Evolutionary conservation across 1,140 invertebrate genomes (phyloP).

Genomic region (Ephestia elutella): DNA sequence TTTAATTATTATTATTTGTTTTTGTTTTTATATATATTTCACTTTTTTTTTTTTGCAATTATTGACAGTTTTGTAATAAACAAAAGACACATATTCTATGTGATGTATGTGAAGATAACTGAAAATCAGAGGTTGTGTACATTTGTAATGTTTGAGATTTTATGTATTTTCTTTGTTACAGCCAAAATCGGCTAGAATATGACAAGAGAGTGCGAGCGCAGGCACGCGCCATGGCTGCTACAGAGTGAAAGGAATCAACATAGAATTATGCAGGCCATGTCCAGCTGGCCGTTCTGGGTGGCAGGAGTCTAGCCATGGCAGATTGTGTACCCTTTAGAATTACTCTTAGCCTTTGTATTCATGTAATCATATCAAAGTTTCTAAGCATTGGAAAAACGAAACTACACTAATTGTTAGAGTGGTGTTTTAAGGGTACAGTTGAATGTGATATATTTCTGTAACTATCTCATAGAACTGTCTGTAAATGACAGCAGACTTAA

Average conservation of each 20-base stretch:
- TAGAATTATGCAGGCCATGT: slow-evolving; percentile 7
- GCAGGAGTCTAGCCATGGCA: slow-evolving; percentile 11
- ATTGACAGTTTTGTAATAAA: not conserved
- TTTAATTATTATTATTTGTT: too few species aligned
- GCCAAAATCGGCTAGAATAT: slow-evolving; percentile 98
- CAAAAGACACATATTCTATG: too few species aligned
- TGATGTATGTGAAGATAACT: too few species aligned
- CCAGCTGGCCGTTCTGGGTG: slow-evolving; percentile 6
- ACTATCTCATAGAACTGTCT: not conserved
- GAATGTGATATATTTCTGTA: not conserved
- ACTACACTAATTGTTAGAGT: not conserved
- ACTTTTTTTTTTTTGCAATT: too few species aligned
- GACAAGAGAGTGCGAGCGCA: slow-evolving; percentile 97
- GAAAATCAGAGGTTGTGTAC: too few species aligned
- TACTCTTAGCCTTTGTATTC: not conserved
- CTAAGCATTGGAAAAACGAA: not conserved
- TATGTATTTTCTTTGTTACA: slow-evolving; percentile 71
- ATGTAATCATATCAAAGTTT: not conserved
- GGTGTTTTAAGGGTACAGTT: slow-evolving; percentile 1
- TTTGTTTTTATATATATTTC: too few species aligned
- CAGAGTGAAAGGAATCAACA: slow-evolving; percentile 75
- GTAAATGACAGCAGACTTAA: too few species aligned
- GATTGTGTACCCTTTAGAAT: not conserved
- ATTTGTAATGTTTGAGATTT: not conserved
- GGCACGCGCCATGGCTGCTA: slow-evolving; percentile 92